A percentile compares a stretch with the other conserved stretches of the same genome.
Conservation (phyloP, 2,888 invertebrate genomes). For the Catonia carolina region DNA sequence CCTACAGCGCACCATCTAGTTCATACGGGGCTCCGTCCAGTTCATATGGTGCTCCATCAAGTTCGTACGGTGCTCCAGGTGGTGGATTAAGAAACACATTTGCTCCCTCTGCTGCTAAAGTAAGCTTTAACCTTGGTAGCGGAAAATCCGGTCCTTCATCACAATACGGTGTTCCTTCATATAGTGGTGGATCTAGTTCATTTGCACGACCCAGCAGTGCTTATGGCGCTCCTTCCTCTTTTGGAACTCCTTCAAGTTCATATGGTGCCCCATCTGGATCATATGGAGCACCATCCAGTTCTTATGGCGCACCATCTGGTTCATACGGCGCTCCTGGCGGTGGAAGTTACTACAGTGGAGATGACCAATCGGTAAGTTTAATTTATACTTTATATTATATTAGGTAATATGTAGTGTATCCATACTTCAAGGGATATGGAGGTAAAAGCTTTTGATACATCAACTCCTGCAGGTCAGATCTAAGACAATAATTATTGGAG, state of each 20-base stretch:
- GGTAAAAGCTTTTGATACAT: too few relatives aligned
- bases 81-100: slow-evolving; percentile 23
- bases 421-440: too few relatives aligned
- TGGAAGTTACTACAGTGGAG: too few relatives aligned
- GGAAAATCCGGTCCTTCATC: slow-evolving; percentile 18
- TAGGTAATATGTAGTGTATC: too few relatives aligned
- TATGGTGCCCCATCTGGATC: slow-evolving; percentile 42
- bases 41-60: slow-evolving; percentile 20
- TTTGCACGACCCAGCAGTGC: too few relatives aligned
- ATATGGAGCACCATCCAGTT: slow-evolving; percentile 42
- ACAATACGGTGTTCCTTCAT: slow-evolving; percentile 10
- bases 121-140: slow-evolving; percentile 24
- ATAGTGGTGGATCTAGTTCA: not conserved
- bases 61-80: slow-evolving; percentile 17
- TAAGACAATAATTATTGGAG: too few relatives aligned
- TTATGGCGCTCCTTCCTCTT: slow-evolving; percentile 6
- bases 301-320: slow-evolving; percentile 41
- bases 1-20: slow-evolving; percentile 15
- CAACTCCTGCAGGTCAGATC: too few relatives aligned
- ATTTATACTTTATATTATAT: too few relatives aligned
- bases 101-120: slow-evolving; percentile 29
- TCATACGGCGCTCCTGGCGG: slow-evolving; percentile 44
- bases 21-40: slow-evolving; percentile 13
- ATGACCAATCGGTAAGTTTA: too few relatives aligned
- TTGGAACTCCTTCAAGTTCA: slow-evolving; percentile 10